Percentiles rank a stretch among this genome's conserved stretches.
These are phyloP conservation scores for Tachypleus tridentatus DNA, from an alignment of 1,140 invertebrate genomes.

Conservation along the genomic window DNA sequence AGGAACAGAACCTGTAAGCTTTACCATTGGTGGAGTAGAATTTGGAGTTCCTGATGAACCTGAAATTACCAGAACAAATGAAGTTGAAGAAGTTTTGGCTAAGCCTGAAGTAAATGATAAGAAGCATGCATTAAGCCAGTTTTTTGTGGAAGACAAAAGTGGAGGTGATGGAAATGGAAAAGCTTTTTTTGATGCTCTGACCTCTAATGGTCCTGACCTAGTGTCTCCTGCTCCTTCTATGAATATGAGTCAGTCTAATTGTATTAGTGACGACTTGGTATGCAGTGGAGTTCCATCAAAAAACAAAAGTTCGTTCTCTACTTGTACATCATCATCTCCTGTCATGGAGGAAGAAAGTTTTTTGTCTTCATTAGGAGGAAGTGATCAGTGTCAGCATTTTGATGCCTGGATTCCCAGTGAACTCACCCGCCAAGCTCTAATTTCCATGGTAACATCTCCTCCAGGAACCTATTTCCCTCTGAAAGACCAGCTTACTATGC, in stretches of 20 bases:
- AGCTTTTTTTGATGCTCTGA: constrained; percentile 20
- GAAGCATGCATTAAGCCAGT: background rate
- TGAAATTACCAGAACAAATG: background rate
- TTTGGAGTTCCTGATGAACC: background rate
- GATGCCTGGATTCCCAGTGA: constrained; percentile 44
- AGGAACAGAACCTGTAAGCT: background rate
- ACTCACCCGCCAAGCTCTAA: constrained; percentile 47
- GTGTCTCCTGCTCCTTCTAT: too few species aligned
- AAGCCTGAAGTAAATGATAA: background rate
- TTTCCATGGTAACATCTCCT: constrained; percentile 46
- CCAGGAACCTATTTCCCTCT: constrained; percentile 53
- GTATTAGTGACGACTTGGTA: background rate
- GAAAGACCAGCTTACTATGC: constrained; percentile 54
- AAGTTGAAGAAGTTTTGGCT: too few species aligned
- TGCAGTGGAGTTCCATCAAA: background rate
- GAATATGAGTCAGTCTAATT: background rate
- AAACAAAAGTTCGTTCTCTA: background rate
- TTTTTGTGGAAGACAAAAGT: background rate
- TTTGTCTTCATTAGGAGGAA: too few species aligned
- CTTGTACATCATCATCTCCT: background rate
- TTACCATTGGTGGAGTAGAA: too few species aligned
- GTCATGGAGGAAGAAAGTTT: too few species aligned
- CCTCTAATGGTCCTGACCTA: too few species aligned
- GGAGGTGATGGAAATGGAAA: constrained; percentile 10
- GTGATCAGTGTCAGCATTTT: background rate